A percentile compares a stretch with the other conserved stretches of the same genome.
These are phyloP conservation scores for Tinea semifulvella DNA, from an alignment of 2,888 invertebrate genomes.

Conservation along the genomic window DNA sequence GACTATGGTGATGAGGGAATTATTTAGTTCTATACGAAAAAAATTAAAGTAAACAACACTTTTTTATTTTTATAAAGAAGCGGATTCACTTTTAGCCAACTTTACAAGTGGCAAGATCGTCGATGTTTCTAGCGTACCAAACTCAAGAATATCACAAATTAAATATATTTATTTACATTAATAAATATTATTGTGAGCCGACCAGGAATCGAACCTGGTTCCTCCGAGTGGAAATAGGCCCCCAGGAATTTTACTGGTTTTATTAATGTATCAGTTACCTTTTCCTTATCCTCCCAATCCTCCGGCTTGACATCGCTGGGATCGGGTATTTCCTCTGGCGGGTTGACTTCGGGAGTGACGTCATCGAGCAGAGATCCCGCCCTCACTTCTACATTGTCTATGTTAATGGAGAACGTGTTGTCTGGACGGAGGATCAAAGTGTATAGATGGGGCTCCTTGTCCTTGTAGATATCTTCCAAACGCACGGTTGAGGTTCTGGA, in stretches of 20 bases:
- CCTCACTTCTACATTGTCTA: slow-evolving; percentile 87
- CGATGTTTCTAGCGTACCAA: too few relatives aligned
- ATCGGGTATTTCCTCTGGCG: slow-evolving; percentile 93
- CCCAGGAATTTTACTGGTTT: too few relatives aligned
- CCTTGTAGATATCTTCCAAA: slow-evolving; percentile 87
- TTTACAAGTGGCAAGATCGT: too few relatives aligned
- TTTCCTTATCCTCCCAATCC: slow-evolving; percentile 96
- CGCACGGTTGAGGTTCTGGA: slow-evolving; percentile 28
- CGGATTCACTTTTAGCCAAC: too few relatives aligned
- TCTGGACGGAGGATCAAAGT: slow-evolving; percentile 94
- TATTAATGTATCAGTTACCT: too few relatives aligned
- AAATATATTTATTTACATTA: too few relatives aligned
- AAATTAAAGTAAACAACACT: neutral
- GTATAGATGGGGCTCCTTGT: slow-evolving; percentile 96
- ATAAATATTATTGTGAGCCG: too few relatives aligned
- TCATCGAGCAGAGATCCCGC: slow-evolving; percentile 89
- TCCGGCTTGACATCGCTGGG: slow-evolving; percentile 84
- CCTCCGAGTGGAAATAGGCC: neutral
- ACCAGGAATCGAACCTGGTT: neutral
- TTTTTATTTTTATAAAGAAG: neutral
- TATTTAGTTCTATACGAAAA: neutral
- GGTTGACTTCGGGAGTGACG: slow-evolving; percentile 94
- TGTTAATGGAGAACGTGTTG: slow-evolving; percentile 91
- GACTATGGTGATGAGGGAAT: too few relatives aligned
- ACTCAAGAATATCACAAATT: too few relatives aligned